phyloP scores from a whole-genome alignment of 2,113 vertebrate genomes.

The Erythrocercus mccallii region DNA sequence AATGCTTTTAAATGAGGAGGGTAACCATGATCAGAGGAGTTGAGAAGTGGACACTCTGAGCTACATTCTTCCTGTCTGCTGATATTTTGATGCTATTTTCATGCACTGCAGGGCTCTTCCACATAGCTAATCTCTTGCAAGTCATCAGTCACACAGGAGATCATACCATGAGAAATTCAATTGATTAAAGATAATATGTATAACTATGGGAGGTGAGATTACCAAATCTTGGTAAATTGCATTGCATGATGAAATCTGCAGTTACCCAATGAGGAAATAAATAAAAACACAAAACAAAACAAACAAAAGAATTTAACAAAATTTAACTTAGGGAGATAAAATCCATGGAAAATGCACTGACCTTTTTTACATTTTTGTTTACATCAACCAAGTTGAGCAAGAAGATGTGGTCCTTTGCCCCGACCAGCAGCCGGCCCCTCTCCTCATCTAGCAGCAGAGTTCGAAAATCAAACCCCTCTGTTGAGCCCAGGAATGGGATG shows the following conservation, averaged over 20 bases:
- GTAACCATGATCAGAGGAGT: background rate
- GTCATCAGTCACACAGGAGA: background rate
- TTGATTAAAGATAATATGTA: background rate
- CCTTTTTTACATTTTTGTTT: slow-evolving; percentile 88
- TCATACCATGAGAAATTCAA: background rate
- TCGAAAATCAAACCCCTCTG: slow-evolving; percentile 87
- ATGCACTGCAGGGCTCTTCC: background rate
- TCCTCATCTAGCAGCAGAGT: slow-evolving; percentile 94
- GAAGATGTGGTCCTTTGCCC: slow-evolving; percentile 91
- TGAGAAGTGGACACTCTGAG: background rate
- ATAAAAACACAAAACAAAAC: background rate
- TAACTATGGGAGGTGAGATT: background rate
- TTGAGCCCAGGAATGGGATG: slow-evolving; percentile 84
- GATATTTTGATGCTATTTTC: background rate
- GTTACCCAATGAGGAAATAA: background rate
- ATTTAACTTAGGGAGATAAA: background rate
- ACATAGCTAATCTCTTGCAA: background rate
- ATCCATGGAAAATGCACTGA: slow-evolving; percentile 60
- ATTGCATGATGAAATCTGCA: background rate
- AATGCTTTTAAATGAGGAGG: background rate
- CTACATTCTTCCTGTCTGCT: background rate
- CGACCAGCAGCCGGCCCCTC: slow-evolving; percentile 85
- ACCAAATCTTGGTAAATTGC: background rate
- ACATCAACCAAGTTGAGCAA: slow-evolving; percentile 87
- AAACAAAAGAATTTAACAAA: background rate